Percentiles rank a stretch among this genome's conserved stretches.
These are phyloP conservation scores for Tyrannus savana DNA, from an alignment of 2,113 vertebrate genomes.

Conservation along the genomic window DNA sequence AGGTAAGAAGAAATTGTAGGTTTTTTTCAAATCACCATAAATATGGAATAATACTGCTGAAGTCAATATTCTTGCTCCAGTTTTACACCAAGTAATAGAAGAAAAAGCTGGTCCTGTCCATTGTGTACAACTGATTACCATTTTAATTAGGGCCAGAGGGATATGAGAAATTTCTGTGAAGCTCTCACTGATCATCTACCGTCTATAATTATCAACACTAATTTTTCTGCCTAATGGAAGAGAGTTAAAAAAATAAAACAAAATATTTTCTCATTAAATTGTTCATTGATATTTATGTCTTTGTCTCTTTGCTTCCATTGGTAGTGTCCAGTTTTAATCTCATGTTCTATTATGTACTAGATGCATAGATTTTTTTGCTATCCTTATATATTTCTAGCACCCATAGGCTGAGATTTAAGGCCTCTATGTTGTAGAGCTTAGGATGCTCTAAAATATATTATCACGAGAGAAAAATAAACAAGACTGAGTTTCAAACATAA, in stretches of 20 bases:
- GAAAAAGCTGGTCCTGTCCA: fast-evolving
- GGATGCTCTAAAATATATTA: neutral
- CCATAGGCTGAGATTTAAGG: neutral
- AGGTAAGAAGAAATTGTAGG: neutral
- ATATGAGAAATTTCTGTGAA: neutral
- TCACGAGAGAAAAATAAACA: neutral
- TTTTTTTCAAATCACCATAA: neutral
- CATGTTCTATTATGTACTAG: neutral
- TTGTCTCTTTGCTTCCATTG: neutral
- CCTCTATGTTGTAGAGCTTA: neutral
- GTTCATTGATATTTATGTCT: neutral
- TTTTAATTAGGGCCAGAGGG: neutral
- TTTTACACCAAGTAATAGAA: neutral
- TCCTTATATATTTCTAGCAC: neutral
- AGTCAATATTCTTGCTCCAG: neutral
- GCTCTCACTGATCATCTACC: neutral
- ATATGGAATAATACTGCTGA: neutral
- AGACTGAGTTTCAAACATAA: neutral
- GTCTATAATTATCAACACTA: neutral
- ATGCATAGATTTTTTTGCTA: neutral
- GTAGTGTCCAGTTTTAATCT: neutral
- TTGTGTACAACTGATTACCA: neutral
- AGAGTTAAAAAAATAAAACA: fast-evolving
- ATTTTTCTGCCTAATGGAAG: neutral
- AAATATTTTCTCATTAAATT: neutral